A percentile compares a stretch with the other conserved stretches of the same genome.
phyloP scores from a whole-genome alignment of 2,113 vertebrate genomes.

The Bucco capensis region DNA sequence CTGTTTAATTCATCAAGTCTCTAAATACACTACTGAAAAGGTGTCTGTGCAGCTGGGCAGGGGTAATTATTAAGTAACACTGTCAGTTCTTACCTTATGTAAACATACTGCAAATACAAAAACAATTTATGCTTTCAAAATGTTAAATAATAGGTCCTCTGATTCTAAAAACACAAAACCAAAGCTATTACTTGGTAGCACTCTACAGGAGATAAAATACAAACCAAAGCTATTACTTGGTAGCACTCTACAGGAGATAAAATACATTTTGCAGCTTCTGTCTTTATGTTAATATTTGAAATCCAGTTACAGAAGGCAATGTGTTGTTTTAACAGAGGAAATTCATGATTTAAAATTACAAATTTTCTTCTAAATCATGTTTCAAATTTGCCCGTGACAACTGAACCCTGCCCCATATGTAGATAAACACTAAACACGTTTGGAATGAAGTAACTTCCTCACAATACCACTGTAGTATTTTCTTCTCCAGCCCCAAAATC shows the following conservation, averaged over 20 bases:
- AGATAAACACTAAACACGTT: background rate
- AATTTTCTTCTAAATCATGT: background rate
- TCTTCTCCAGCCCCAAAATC: background rate
- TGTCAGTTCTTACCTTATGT: slow-evolving; percentile 40
- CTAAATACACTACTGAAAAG: slow-evolving; percentile 54
- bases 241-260: background rate
- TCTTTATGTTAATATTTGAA: background rate
- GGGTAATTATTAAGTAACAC: slow-evolving; percentile 62
- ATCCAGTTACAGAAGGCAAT: background rate
- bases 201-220: background rate
- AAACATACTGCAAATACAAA: slow-evolving; percentile 41
- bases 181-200: background rate
- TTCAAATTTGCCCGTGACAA: background rate
- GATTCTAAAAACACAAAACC: background rate
- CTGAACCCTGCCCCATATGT: background rate
- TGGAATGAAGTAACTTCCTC: background rate
- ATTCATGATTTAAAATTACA: background rate
- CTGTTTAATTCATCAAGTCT: slow-evolving; percentile 40
- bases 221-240: too few species aligned
- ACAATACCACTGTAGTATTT: background rate
- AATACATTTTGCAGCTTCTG: background rate
- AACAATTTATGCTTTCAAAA: slow-evolving; percentile 36
- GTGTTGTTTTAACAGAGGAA: background rate
- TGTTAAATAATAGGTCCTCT: slow-evolving; percentile 2
- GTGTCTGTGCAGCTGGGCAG: slow-evolving; percentile 42